A percentile compares a stretch with the other conserved stretches of the same genome.
These are phyloP conservation scores for Melinaea marsaeus DNA, from an alignment of 2,888 invertebrate genomes.

Conservation along the genomic window DNA sequence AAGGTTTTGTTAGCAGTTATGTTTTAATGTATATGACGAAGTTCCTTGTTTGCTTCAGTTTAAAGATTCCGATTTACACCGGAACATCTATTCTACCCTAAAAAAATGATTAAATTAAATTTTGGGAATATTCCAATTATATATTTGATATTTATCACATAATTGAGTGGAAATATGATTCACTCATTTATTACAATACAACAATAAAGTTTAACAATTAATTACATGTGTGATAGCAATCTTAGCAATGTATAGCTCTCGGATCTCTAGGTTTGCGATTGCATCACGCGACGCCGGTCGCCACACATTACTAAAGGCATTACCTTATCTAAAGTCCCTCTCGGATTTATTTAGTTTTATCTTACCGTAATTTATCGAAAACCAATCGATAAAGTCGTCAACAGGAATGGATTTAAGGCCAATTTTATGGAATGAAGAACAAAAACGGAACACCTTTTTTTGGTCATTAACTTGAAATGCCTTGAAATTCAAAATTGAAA, in stretches of 20 bases:
- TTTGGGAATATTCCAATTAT: too few relatives aligned
- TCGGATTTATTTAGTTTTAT: slow-evolving; percentile 78
- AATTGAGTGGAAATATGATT: too few relatives aligned
- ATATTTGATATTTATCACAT: too few relatives aligned
- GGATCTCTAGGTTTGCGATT: slow-evolving; percentile 67
- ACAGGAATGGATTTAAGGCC: slow-evolving; percentile 75
- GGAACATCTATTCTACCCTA: too few relatives aligned
- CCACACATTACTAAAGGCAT: slow-evolving; percentile 75
- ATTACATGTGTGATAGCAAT: slow-evolving; percentile 6
- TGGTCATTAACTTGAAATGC: slow-evolving; percentile 29
- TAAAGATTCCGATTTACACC: too few relatives aligned
- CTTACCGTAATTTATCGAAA: slow-evolving; percentile 78
- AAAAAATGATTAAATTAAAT: too few relatives aligned
- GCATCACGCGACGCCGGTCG: slow-evolving; percentile 70
- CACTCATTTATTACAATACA: too few relatives aligned
- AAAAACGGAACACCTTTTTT: slow-evolving; percentile 63
- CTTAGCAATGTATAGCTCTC: slow-evolving; percentile 48
- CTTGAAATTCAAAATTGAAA: slow-evolving; percentile 25
- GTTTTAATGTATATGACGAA: too few relatives aligned
- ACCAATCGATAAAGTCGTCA: slow-evolving; percentile 78
- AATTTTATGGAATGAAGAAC: slow-evolving; percentile 58
- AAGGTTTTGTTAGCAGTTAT: too few relatives aligned
- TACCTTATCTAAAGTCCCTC: slow-evolving; percentile 78
- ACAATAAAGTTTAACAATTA: too few relatives aligned
- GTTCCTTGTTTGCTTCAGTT: too few relatives aligned